Base-by-base conservation (phyloP, 2,797 vertebrate species). In the Mastacembelus armatus region DNA sequence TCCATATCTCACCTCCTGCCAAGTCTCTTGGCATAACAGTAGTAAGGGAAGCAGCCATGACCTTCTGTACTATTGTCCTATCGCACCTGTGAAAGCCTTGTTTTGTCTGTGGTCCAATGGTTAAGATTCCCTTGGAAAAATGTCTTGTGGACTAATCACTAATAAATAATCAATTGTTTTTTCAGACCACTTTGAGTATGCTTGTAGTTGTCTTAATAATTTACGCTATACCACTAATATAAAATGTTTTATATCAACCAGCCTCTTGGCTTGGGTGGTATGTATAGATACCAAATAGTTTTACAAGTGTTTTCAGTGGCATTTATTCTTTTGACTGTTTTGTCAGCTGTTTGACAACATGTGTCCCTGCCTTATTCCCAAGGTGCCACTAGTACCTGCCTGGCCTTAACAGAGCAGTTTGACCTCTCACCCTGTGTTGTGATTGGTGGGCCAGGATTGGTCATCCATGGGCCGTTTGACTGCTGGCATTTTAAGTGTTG, bases 401-500 rank as follows among this genome's bases (percentile, higher is more conserved):
- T 71, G 70, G 61, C 73, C 78, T 76, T 60, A 54, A 62, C 76
- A 68, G 71, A 85, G 78, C 66, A 85, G 80, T 77, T 88, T 89
- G 86, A 90, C 89, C 87, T 73, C 55, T 87, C 67, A 80, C 74
- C 81, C 68, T 59, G 36, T 80, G 79, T 84, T 87, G 83, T 85
- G 75, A 87, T 88, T 90, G 85, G 79, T 73, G 66, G 65, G 27
- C 71, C 75, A 63, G 51, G 59, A 51, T 57, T 83, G 81, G 84
- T 87, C 81, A 80, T 75, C 84, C 81, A 87, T 60, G 86, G 88
- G 72, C 83, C 33, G 68, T 85, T 89, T 88, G 85, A 83, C 76
- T 60, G 66, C 69, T 77, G 89, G 85, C 68, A 85, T 87, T 74
- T 90, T 88, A 90, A 90, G 89, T 91, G 82, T 84, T 86, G 26